These are phyloP conservation scores for Mobula hypostoma DNA, from an alignment of 2,113 vertebrate species.

Conservation along the genomic window DNA sequence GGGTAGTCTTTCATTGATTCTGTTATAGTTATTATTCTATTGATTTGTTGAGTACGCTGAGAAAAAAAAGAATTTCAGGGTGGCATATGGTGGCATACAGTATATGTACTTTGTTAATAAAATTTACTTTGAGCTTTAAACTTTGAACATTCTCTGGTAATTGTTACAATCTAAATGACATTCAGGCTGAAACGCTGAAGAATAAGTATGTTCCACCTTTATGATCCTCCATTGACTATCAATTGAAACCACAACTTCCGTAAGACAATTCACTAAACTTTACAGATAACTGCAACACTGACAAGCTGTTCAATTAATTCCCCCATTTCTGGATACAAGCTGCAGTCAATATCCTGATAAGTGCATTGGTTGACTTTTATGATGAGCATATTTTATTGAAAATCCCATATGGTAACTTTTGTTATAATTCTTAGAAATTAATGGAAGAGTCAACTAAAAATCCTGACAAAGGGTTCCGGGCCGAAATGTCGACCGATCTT, in stretches of 20 bases:
- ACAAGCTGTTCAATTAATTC: not conserved
- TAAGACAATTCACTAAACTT: not conserved
- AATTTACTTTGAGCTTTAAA: too few species aligned
- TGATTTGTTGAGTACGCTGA: too few species aligned
- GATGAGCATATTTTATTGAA: not conserved
- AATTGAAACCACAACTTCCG: not conserved
- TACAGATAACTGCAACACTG: not conserved
- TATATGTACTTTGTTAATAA: too few species aligned
- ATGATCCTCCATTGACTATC: not conserved
- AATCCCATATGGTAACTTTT: not conserved
- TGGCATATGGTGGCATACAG: too few species aligned
- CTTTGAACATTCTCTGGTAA: not conserved
- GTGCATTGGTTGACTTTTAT: not conserved
- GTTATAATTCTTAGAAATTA: not conserved
- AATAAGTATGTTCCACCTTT: not conserved
- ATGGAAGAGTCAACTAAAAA: not conserved
- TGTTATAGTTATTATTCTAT: too few species aligned
- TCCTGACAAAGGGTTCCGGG: too few species aligned
- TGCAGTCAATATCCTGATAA: not conserved
- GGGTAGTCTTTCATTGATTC: too few species aligned
- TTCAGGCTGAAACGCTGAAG: not conserved
- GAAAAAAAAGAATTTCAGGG: too few species aligned
- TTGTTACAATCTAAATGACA: not conserved
- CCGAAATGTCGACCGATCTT: too few species aligned
- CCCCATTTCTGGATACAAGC: not conserved